These are phyloP conservation scores for Coleophora flavipennella DNA, from an alignment of 2,888 invertebrate species.

Conservation along the genomic window DNA sequence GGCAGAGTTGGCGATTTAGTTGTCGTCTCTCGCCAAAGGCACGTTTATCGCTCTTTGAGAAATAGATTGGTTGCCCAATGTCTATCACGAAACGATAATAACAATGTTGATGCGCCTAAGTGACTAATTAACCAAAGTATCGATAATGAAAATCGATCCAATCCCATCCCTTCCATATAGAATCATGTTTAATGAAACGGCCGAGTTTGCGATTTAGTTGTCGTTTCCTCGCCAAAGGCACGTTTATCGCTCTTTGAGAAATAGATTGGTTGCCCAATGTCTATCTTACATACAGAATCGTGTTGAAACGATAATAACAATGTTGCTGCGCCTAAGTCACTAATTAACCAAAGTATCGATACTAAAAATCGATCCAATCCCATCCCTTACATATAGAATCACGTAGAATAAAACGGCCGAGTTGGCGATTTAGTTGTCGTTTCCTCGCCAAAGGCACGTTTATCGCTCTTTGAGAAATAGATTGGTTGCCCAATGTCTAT, in stretches of 20 bases:
- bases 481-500: neutral
- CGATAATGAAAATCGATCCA: too few relatives aligned
- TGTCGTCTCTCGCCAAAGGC: slow-evolving; percentile 15
- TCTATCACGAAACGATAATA: too few relatives aligned
- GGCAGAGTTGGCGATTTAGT: slow-evolving; percentile 16
- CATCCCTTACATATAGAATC: neutral
- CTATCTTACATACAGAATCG: too few relatives aligned
- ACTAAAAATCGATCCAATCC: too few relatives aligned
- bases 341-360: too few relatives aligned
- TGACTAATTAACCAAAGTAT: too few relatives aligned
- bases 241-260: slow-evolving; percentile 17
- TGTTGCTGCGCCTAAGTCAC: too few relatives aligned
- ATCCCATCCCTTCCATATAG: too few relatives aligned
- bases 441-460: slow-evolving; percentile 13
- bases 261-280: neutral
- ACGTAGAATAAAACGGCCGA: slow-evolving; percentile 27
- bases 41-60: slow-evolving; percentile 17
- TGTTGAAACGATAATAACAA: too few relatives aligned
- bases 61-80: neutral
- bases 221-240: slow-evolving; percentile 14
- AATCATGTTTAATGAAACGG: slow-evolving; percentile 25
- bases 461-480: slow-evolving; percentile 16
- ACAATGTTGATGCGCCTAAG: too few relatives aligned
- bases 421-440: slow-evolving; percentile 16
- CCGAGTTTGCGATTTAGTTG: slow-evolving; percentile 16